Percentiles rank a stretch among this genome's conserved stretches.
Conservation (phyloP, 1,140 invertebrate genomes). For the Branchinecta lindahli region DNA sequence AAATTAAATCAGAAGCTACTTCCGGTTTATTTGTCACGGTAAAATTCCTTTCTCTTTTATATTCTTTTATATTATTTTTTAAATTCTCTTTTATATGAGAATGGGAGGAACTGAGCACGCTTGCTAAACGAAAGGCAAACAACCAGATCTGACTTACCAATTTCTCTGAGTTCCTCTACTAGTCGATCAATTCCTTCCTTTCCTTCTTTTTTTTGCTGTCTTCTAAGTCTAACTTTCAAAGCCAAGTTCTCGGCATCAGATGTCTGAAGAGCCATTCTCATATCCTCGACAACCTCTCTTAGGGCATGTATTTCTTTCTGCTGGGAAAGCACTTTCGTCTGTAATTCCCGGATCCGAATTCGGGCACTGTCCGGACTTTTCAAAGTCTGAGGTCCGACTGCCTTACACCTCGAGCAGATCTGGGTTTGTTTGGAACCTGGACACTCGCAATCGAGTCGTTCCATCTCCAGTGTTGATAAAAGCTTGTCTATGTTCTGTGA, state of each 20-base stretch:
- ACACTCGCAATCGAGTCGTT: not conserved
- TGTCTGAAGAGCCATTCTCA: not conserved
- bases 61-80: no score
- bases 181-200: conserved; percentile 1
- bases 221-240: not conserved
- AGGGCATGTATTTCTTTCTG: not conserved
- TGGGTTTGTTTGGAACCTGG: not conserved
- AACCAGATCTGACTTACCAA: not conserved
- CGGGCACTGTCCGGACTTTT: not conserved
- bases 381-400: not conserved
- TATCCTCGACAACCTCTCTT: not conserved
- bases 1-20: no score
- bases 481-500: conserved; percentile 5
- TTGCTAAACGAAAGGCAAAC: no score
- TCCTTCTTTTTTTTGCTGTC: not conserved
- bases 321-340: not conserved
- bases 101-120: no score
- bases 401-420: not conserved
- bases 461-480: conserved; percentile 2
- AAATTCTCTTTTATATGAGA: no score
- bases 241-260: not conserved
- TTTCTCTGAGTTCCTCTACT: not conserved
- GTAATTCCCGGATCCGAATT: not conserved
- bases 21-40: no score
- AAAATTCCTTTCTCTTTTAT: no score